Conservation (phyloP, 2,888 invertebrate genomes). For the Amphipyra tragopoginis region DNA sequence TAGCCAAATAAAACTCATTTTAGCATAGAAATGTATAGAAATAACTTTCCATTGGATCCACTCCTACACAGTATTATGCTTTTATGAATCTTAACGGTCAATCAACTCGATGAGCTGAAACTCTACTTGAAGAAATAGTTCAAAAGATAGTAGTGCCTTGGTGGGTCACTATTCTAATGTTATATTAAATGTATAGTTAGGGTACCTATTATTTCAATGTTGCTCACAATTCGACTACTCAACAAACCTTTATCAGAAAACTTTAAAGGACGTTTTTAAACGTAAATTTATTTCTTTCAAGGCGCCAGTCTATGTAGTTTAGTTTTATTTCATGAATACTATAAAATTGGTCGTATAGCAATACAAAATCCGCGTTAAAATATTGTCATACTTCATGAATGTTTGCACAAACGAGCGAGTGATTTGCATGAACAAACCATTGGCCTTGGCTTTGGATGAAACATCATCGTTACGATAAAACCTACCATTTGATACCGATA, state of each 20-base stretch:
- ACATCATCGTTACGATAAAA: slow-evolving; percentile 54
- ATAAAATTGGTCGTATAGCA: slow-evolving; percentile 33
- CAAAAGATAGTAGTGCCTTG: too few relatives aligned
- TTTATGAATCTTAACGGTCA: too few relatives aligned
- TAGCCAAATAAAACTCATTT: too few relatives aligned
- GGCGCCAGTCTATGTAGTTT: slow-evolving; percentile 6
- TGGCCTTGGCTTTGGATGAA: slow-evolving; percentile 58
- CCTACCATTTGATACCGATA: slow-evolving; percentile 40
- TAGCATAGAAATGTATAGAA: too few relatives aligned
- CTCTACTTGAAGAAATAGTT: too few relatives aligned
- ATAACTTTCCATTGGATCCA: too few relatives aligned
- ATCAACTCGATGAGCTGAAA: too few relatives aligned
- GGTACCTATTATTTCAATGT: too few relatives aligned
- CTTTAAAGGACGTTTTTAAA: neutral
- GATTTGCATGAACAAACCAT: slow-evolving; percentile 63
- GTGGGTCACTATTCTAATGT: too few relatives aligned
- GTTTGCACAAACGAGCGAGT: slow-evolving; percentile 47
- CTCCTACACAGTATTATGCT: too few relatives aligned
- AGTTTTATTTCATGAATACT: slow-evolving; percentile 17
- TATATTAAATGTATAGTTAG: too few relatives aligned
- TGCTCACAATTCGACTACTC: neutral
- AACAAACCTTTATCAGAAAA: neutral
- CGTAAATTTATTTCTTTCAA: slow-evolving; percentile 3
- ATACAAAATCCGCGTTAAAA: slow-evolving; percentile 49
- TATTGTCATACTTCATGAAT: slow-evolving; percentile 46